Percentiles rank a stretch among this genome's conserved stretches.
phyloP scores from a whole-genome alignment of 37 sponge, comb jelly and placozoan species.

The Aphrocallistes beatrix region DNA sequence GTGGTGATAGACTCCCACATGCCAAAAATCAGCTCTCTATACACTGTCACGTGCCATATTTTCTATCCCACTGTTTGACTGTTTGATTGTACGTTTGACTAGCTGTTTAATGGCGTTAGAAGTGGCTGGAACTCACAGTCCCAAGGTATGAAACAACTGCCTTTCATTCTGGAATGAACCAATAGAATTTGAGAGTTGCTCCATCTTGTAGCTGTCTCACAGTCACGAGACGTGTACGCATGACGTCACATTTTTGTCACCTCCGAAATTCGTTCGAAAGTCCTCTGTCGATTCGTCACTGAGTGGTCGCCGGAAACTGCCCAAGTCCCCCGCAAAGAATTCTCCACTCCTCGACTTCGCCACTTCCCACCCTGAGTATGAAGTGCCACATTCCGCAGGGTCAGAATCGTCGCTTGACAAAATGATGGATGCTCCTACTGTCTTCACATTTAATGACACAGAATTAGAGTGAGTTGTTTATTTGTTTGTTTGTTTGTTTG shows the following conservation, averaged over 20 bases:
- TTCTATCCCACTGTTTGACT: no score
- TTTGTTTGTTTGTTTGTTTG: conserved; percentile 4
- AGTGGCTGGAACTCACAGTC: neutral
- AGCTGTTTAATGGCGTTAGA: neutral
- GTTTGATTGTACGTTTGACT: neutral
- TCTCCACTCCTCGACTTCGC: neutral
- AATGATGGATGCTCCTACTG: neutral
- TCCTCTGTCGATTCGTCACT: neutral
- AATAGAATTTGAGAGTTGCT: no score
- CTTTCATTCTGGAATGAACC: neutral
- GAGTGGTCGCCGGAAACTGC: neutral
- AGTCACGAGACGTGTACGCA: neutral
- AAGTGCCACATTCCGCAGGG: neutral
- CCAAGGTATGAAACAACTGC: neutral
- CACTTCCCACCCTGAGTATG: neutral
- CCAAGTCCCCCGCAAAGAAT: neutral
- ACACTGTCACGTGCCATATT: no score
- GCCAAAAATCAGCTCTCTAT: no score
- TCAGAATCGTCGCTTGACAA: neutral
- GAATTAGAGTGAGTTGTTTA: neutral
- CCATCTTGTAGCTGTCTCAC: no score
- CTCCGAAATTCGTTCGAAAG: neutral
- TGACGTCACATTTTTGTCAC: neutral
- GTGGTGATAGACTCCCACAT: no score
- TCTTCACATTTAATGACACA: neutral